Conservation (phyloP, 1,140 invertebrate genomes). For the Nasonia giraulti region DNA sequence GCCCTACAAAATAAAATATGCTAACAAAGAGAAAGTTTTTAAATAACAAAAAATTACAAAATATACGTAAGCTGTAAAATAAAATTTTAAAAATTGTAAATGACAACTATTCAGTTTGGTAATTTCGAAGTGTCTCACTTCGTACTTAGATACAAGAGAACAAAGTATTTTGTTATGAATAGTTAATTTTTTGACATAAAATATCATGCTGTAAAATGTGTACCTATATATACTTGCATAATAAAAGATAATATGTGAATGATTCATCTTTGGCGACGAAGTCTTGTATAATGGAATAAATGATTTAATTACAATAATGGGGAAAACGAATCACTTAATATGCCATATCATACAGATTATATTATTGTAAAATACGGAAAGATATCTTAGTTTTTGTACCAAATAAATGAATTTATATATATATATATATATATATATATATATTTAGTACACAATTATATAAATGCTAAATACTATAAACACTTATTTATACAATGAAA, state of each 20-base stretch:
- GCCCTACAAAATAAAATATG: not conserved
- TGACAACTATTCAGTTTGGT: not conserved
- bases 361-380: constrained; percentile 28
- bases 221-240: constrained; percentile 5
- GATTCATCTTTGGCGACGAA: not conserved
- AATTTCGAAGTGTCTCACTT: constrained; percentile 15
- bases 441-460: constrained; percentile 15
- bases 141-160: constrained; percentile 24
- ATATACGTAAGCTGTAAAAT: constrained; percentile 32
- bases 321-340: constrained; percentile 54
- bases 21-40: constrained; percentile 22
- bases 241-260: not conserved
- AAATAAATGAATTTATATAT: constrained; percentile 22
- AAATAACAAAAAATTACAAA: not conserved
- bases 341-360: constrained; percentile 48
- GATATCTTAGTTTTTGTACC: constrained; percentile 44
- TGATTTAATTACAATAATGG: constrained; percentile 36
- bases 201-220: not conserved
- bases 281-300: not conserved
- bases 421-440: too few relatives aligned
- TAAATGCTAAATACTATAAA: not conserved
- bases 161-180: constrained; percentile 15
- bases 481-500: not conserved
- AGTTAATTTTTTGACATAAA: not conserved
- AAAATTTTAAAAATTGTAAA: constrained; percentile 17